Evolutionary conservation across 2,113 vertebrate genomes (phyloP).

Genomic region (Psilopsiagon aurifrons): DNA sequence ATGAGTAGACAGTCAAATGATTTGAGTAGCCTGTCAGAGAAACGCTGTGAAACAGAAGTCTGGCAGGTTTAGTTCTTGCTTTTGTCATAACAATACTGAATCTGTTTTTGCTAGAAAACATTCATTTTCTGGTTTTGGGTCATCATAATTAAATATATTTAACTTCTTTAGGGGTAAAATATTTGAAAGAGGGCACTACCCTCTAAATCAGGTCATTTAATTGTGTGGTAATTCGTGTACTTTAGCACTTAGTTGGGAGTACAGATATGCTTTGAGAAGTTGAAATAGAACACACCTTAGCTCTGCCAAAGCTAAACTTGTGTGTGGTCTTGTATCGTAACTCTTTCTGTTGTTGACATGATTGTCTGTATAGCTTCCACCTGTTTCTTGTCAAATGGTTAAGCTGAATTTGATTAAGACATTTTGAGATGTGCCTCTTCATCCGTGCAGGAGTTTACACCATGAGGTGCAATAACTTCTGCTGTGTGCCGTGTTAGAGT

Average conservation of each 20-base stretch:
- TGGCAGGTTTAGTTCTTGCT: neutral
- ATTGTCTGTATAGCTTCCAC: neutral
- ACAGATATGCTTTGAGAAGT: neutral
- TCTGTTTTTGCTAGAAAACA: neutral
- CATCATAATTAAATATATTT: neutral
- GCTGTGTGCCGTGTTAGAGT: neutral
- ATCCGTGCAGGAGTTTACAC: neutral
- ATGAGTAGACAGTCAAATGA: neutral
- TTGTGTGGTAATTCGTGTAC: neutral
- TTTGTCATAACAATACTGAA: neutral
- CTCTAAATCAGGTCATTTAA: neutral
- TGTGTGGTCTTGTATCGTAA: neutral
- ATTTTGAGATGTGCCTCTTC: neutral
- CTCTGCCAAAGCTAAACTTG: neutral
- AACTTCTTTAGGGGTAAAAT: neutral
- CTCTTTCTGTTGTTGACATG: neutral
- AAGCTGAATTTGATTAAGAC: neutral
- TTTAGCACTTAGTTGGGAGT: neutral
- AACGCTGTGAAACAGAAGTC: neutral
- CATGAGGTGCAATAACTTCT: fast-evolving
- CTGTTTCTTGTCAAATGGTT: neutral
- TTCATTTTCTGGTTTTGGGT: neutral
- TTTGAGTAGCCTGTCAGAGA: neutral
- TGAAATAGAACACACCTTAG: neutral
- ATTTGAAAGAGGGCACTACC: neutral